Evolutionary conservation across 2,113 vertebrate species (phyloP), one percentile per base, ranked within the genome.

Genomic region (Malurus cyaneus): DNA sequence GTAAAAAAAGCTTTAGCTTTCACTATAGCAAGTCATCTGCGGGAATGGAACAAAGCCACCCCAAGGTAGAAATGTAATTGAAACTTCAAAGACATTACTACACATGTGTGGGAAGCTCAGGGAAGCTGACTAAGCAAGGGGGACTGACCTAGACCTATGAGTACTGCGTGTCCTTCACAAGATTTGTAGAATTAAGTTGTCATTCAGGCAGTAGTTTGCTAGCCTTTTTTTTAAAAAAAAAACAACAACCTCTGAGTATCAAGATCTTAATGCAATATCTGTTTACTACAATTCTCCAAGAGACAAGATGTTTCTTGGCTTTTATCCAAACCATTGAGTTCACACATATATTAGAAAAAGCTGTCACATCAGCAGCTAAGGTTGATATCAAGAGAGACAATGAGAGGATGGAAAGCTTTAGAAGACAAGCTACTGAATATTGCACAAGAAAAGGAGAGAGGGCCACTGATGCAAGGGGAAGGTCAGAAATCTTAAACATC

Each of bases 321-420:
- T 90, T 94, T 79, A 86, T 86, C 95, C 95, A 96, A 90, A 77
- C 72, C 36, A 93, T 93, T 96, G 93, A 92, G 86, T 92, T 94
- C 88, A 74, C 88, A 95, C 92, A 86, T 85, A 81, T 95, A 88
- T 93, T 92, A 91, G 86, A 95, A 94, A 97, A 94, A 95, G 69
- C 72, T 90, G 90, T 96, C 86, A 86, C 62, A 85, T 94, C 92
- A 95, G 95, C 90, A 93, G 80, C 82, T 90, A 84, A 78, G 86
- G 69, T 84, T 96, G 90, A 76, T 92, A 95, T 93, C 90, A 93
- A 84, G 77, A 90, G 80, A 92, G 88, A 94, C 93, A 97, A 95
- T 93, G 85, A 90, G 76, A 90, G 86, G 64, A 49, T 93, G 52
- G 86, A 88, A 95, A 91, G 80, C 41, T 93, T 86, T 66, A 67